A percentile compares a stretch with the other conserved stretches of the same genome.
Evolutionary conservation across 2,888 invertebrate genomes (phyloP).

Genomic region (Leptinotarsa juncta): DNA sequence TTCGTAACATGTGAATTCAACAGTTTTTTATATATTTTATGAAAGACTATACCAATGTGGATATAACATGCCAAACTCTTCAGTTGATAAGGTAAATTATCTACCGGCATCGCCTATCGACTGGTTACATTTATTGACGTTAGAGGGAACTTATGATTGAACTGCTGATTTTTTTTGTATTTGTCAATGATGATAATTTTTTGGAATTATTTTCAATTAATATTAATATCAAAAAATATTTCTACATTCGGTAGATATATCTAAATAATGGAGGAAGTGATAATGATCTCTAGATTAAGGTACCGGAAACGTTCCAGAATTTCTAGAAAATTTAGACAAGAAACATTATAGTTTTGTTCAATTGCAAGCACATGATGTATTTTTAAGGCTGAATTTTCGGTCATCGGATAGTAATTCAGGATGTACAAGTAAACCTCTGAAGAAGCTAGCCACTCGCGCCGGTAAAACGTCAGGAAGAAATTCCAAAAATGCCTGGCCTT

Average conservation of each 20-base stretch:
- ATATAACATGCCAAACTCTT: conserved; percentile 22
- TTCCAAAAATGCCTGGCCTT: too few species aligned
- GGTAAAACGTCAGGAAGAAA: too few species aligned
- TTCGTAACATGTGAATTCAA: conserved; percentile 25
- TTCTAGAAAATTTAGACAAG: not conserved
- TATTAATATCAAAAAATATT: too few species aligned
- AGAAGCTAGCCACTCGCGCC: too few species aligned
- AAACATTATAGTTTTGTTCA: not conserved
- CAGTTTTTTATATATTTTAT: conserved; percentile 14
- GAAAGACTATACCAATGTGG: conserved; percentile 22
- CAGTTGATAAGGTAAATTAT: conserved; percentile 31
- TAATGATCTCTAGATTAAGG: not conserved
- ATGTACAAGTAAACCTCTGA: too few species aligned
- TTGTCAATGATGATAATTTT: too few species aligned
- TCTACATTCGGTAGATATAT: not conserved
- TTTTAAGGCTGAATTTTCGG: too few species aligned
- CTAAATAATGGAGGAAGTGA: not conserved
- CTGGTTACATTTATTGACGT: not conserved
- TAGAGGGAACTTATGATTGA: not conserved
- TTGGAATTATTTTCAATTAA: too few species aligned
- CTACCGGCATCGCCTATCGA: not conserved
- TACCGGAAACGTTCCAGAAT: not conserved
- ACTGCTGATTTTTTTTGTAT: too few species aligned
- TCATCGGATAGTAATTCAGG: too few species aligned
- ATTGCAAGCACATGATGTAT: not conserved